phyloP scores from a whole-genome alignment of 2,888 invertebrate species.

The Phortica okadai region DNA sequence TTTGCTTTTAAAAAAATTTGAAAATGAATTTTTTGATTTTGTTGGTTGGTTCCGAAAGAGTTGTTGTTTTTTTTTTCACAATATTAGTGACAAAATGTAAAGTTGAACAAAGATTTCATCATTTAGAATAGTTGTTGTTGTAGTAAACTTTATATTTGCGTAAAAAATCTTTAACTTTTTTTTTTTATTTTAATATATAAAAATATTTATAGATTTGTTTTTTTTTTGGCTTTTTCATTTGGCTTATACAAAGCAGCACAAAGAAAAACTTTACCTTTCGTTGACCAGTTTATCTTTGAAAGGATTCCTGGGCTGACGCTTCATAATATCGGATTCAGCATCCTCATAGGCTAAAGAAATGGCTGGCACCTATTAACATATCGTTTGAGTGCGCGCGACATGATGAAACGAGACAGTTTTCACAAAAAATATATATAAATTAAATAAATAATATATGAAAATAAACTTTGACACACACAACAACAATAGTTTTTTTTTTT shows the following conservation, averaged over 20 bases:
- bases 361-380: slow-evolving; percentile 88
- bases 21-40: not conserved
- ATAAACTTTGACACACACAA: slow-evolving; percentile 34
- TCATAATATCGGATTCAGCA: slow-evolving; percentile 99
- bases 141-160: not conserved
- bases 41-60: not conserved
- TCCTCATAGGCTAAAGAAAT: slow-evolving; percentile 99
- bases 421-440: slow-evolving; percentile 43
- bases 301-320: slow-evolving; percentile 98
- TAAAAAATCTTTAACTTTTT: not conserved
- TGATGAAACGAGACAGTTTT: slow-evolving; percentile 52
- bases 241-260: slow-evolving; percentile 57
- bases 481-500: not conserved
- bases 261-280: slow-evolving; percentile 87
- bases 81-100: slow-evolving; percentile 22
- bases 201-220: slow-evolving; percentile 34
- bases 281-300: slow-evolving; percentile 98
- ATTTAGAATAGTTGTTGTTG: not conserved
- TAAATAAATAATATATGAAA: slow-evolving; percentile 62
- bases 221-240: slow-evolving; percentile 43
- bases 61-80: slow-evolving; percentile 44
- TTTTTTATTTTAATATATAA: not conserved
- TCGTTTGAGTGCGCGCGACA: slow-evolving; percentile 16
- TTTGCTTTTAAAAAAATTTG: slow-evolving; percentile 45
- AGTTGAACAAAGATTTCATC: not conserved